Evolutionary conservation across 2,888 invertebrate genomes (phyloP).

Genomic region (Sarcophaga caerulescens): DNA sequence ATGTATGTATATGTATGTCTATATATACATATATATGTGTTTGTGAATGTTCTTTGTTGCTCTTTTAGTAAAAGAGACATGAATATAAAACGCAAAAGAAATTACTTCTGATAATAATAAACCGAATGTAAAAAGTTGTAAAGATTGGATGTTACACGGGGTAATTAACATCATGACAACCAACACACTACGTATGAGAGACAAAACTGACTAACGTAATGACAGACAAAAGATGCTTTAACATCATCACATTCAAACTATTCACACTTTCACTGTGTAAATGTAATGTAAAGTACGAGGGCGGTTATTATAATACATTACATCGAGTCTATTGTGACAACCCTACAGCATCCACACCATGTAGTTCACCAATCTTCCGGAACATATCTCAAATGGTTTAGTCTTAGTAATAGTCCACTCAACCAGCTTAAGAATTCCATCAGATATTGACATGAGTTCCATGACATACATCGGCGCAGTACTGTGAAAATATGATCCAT

Average conservation of each 20-base stretch:
- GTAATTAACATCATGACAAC: slow-evolving; percentile 76
- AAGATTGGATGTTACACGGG: slow-evolving; percentile 76
- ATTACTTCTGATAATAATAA: slow-evolving; percentile 49
- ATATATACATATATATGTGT: too few species aligned
- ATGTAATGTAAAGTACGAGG: slow-evolving; percentile 8
- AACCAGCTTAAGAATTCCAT: too few species aligned
- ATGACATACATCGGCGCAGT: too few species aligned
- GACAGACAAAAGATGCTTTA: slow-evolving; percentile 49
- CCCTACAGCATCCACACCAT: background rate
- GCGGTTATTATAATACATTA: background rate
- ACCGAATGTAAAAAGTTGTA: slow-evolving; percentile 67
- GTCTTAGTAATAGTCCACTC: too few species aligned
- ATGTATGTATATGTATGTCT: background rate
- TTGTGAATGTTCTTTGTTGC: slow-evolving; percentile 74
- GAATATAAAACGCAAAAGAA: slow-evolving; percentile 18
- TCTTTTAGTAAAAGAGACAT: slow-evolving; percentile 58
- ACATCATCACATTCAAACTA: slow-evolving; percentile 50
- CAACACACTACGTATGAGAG: background rate
- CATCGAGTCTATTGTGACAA: too few species aligned
- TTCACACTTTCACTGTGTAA: slow-evolving; percentile 36
- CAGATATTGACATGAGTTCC: too few species aligned
- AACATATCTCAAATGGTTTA: too few species aligned
- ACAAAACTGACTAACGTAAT: slow-evolving; percentile 30
- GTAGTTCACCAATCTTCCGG: too few species aligned
- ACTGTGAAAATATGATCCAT: too few species aligned